Percentiles rank a stretch among this genome's conserved stretches.
Evolutionary conservation across 2,888 invertebrate genomes (phyloP).

Genomic region (Volucella zonaria): DNA sequence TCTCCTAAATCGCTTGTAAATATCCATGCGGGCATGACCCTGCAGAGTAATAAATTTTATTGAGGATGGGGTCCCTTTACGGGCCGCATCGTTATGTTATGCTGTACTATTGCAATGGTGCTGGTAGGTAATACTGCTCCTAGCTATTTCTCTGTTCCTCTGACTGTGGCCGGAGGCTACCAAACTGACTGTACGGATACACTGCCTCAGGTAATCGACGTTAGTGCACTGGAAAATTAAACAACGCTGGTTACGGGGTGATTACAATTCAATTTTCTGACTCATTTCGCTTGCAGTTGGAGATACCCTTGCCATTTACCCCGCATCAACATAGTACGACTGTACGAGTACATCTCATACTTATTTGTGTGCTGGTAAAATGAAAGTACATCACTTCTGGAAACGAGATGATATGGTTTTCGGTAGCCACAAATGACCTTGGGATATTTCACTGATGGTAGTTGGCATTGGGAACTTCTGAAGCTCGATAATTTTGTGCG

Average conservation of each 20-base stretch:
- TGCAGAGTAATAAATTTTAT: constrained; percentile 71
- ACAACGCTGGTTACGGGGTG: constrained; percentile 56
- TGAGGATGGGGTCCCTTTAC: constrained; percentile 47
- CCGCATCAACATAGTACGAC: too few species aligned
- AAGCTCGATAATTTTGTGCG: too few species aligned
- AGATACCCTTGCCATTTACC: background rate
- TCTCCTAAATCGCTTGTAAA: constrained; percentile 68
- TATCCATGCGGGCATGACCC: constrained; percentile 69
- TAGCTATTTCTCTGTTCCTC: constrained; percentile 2
- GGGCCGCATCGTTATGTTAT: constrained; percentile 42
- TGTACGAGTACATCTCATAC: too few species aligned
- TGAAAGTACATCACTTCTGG: too few species aligned
- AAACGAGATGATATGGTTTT: too few species aligned
- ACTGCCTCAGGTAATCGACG: constrained; percentile 58
- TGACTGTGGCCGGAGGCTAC: constrained; percentile 10
- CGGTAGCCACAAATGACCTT: too few species aligned
- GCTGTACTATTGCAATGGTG: constrained; percentile 4
- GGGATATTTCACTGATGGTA: too few species aligned
- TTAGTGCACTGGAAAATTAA: constrained; percentile 68
- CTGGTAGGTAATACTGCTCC: background rate
- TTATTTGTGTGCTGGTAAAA: too few species aligned
- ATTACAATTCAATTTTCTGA: constrained; percentile 68
- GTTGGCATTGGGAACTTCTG: too few species aligned
- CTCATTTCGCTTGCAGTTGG: constrained; percentile 63
- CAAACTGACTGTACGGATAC: constrained; percentile 2